Evolutionary conservation across 1,140 invertebrate species (phyloP).

Genomic region (Bombyx mori): ASM3026992v2 NC_085124.1:3198501-3199000

Average conservation of each 20-base stretch:
- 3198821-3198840: conserved; percentile 48
- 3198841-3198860: conserved; percentile 39
- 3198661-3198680: conserved; percentile 35
- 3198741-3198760: conserved; percentile 51
- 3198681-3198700: conserved; percentile 50
- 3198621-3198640: conserved; percentile 25
- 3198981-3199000: conserved; percentile 46
- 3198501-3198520: conserved; percentile 33
- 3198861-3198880: conserved; percentile 38
- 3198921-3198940: conserved; percentile 25
- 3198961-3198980: conserved; percentile 41
- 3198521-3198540: conserved; percentile 41
- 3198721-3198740: conserved; percentile 39
- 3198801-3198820: conserved; percentile 24
- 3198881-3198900: conserved; percentile 36
- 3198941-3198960: conserved; percentile 35
- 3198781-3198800: conserved; percentile 45
- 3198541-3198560: conserved; percentile 31
- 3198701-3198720: conserved; percentile 53
- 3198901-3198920: conserved; percentile 27
- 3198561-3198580: conserved; percentile 35
- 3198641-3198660: conserved; percentile 37
- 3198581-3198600: conserved; percentile 40
- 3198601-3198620: conserved; percentile 27
- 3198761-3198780: conserved; percentile 57